Evolutionary conservation across 2,113 vertebrate genomes (phyloP).

Genomic region (Ovibos moschatus): DNA sequence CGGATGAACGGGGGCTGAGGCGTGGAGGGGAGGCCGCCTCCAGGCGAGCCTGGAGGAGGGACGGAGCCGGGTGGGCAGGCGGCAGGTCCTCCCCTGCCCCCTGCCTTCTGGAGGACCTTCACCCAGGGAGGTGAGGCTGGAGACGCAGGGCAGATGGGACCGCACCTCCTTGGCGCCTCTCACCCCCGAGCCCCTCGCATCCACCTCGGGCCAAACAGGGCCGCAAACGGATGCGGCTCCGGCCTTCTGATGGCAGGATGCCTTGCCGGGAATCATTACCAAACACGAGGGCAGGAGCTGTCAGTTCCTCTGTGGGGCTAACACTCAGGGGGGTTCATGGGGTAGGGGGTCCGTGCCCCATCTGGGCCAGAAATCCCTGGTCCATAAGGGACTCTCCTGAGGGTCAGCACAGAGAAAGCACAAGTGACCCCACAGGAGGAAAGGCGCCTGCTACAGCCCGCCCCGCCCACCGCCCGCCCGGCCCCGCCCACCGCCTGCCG

Average conservation of each 20-base stretch:
- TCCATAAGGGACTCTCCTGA: background rate
- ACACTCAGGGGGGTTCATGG: background rate
- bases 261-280: background rate
- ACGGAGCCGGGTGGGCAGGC: background rate
- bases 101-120: background rate
- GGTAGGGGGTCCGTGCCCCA: rapidly evolving
- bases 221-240: background rate
- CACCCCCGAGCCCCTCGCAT: rapidly evolving
- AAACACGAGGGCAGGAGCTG: background rate
- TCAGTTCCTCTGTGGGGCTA: background rate
- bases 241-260: rapidly evolving
- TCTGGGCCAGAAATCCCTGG: background rate
- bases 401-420: background rate
- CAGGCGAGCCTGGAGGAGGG: background rate
- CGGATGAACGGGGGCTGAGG: background rate
- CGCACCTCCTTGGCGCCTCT: background rate
- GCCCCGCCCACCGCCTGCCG: no score
- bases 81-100: background rate
- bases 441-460: slow-evolving; percentile 44
- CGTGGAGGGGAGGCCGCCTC: background rate
- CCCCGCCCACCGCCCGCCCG: rapidly evolving
- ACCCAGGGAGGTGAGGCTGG: background rate
- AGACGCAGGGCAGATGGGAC: background rate
- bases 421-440: slow-evolving; percentile 54
- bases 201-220: no score